These are phyloP conservation scores for Magallana nippona DNA, from an alignment of 2,888 invertebrate species.

Conservation along the genomic window DNA sequence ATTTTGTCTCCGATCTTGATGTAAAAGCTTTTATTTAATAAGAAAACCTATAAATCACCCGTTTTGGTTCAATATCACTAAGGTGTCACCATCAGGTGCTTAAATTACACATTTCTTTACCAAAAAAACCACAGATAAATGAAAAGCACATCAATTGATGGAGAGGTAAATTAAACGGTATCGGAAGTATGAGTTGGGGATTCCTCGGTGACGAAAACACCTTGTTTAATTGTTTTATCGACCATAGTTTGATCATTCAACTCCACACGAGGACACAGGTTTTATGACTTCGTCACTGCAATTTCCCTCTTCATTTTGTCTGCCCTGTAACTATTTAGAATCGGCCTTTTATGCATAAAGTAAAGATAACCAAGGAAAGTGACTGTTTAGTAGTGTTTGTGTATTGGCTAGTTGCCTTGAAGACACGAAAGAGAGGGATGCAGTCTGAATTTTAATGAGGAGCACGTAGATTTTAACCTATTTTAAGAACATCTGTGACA, in stretches of 20 bases:
- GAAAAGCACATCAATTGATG: background rate
- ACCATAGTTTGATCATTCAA: background rate
- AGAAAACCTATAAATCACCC: background rate
- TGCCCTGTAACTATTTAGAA: background rate
- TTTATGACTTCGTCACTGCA: background rate
- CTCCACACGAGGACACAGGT: background rate
- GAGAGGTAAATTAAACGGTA: background rate
- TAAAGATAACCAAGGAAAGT: background rate
- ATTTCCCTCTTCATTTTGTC: background rate
- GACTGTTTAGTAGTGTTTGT: background rate
- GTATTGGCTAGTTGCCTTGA: constrained; percentile 12
- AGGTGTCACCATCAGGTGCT: background rate
- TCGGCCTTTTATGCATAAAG: background rate
- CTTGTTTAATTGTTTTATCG: background rate
- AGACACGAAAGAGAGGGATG: constrained; percentile 1
- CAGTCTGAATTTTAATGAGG: constrained; percentile 10
- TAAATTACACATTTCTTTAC: constrained; percentile 11
- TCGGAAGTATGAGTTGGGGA: background rate
- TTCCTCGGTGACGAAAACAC: background rate
- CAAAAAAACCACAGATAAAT: background rate
- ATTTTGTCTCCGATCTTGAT: background rate
- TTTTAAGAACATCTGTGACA: constrained; percentile 21
- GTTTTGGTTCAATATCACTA: background rate
- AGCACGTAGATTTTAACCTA: background rate
- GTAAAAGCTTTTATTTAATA: background rate